Evolutionary conservation across 2,113 vertebrate genomes (phyloP), one percentile per base, ranked within the genome.

Genomic region (Plectropomus leopardus): DNA sequence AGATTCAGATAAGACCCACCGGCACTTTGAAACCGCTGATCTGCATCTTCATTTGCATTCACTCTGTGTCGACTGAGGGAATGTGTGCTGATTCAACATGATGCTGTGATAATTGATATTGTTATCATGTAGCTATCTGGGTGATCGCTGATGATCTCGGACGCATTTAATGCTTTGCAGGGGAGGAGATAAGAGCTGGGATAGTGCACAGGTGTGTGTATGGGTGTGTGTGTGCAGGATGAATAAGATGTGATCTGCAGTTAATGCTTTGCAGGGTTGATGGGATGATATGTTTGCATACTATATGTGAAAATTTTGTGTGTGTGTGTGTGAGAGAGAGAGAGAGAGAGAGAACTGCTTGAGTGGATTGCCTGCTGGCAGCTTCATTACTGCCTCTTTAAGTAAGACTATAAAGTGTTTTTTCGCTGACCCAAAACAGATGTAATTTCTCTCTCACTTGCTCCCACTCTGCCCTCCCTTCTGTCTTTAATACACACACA

Each of bases 21-120:
- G 78, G 84, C 73, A 77, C 85, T 89, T 83, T 77, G 84, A 87
- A 84, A 76, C 16, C 10, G 16, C 86, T 78, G 82, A 88, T 88
- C 84, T 88, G 88, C 79, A 86, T 89, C 80, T 86, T 86, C 86
- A 87, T 93, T 90, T 81, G 58, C 87, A 89, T 92, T 88, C 89
- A 21, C 55, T 61, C 58, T 65, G 71, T 53, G 58, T 78, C 63
- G 21, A 78, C 65, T 0, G 34, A 57, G 64, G 47, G 68, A 76
- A 72, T 67, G 82, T 78, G 67, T 77, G 82, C 84, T 88, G 90
- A 89, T 82, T 88, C 81, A 78, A 86, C 79, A 84, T 53, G 73
- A 89, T 54, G 72, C 66, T 64, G 71, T 63, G 71, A 90, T 92
- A 78, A 86, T 66, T 84, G 72, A 85, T 78, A 72, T 74, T 76